Base-by-base conservation (phyloP, 2,888 invertebrate species). In the Antheraea yamamai region DNA sequence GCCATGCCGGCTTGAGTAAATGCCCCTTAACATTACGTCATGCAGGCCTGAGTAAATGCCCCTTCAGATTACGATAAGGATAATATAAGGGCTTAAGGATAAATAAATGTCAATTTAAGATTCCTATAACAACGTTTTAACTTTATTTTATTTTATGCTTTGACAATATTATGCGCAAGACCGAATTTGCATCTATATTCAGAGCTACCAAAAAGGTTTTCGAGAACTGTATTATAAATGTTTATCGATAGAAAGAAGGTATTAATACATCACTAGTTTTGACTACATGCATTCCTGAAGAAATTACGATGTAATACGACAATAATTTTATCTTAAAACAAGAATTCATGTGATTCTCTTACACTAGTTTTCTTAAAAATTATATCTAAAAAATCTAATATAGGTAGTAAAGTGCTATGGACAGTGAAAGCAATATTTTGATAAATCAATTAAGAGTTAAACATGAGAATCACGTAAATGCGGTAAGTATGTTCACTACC, bases 361-460 rank as follows among this genome's bases (percentile, higher is more conserved):
- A 84, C 78, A 83, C 79, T 80, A 81, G 75, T 72, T 79, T 76
- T 74, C 61, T 20, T 16, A 30, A 66, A 26, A 66, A 16, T 66
- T 66, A 30, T 30, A 18, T 6, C 51, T 52, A 61, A 71, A 74
- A 30, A 55, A 26, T 55, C 18, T 72, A 71, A 74, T 70, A 58
- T 71, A 30, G 58, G 23, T 79, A 81, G 10, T 61, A 61, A 77
- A 78, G 61, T 80, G 86, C 35, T 77, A 93, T 93, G 93, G 92
- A 92, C 79, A 85, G 87, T 55, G 92, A 90, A 77, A 92, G 89
- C 84, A 87, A 83, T 77, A 84, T 80, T 74, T 79, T 90, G 47
- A 77, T 92, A 75, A 85, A 89, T 79, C 87, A 88, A 81, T 83
- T 92, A 77, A 85, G 87, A 76, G 75, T 85, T 71, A 91, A 89